These are phyloP conservation scores for Elachura formosa DNA, from an alignment of 2,113 vertebrate species.

Conservation along the genomic window DNA sequence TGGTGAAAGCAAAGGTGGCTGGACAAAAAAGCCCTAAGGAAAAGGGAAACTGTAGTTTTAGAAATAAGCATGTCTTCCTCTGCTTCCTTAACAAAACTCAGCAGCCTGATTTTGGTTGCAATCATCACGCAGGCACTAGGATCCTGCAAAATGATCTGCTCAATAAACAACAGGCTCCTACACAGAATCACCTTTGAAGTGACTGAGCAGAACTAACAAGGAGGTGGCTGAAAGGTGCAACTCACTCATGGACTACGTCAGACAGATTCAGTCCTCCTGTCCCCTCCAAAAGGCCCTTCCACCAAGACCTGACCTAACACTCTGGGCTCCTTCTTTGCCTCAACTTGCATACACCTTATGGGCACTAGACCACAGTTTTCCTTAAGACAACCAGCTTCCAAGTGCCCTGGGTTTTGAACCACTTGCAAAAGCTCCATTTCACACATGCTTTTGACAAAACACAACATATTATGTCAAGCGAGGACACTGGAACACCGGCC, in stretches of 20 bases:
- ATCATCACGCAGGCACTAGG: rapidly evolving
- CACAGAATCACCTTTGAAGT: neutral
- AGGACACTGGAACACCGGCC: rapidly evolving
- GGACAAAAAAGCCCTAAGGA: neutral
- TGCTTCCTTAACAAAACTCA: neutral
- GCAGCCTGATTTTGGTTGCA: neutral
- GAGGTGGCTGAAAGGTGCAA: neutral
- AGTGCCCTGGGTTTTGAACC: neutral
- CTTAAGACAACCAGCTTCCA: neutral
- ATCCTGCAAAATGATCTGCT: rapidly evolving
- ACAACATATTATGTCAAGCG: neutral
- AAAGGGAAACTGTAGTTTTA: neutral
- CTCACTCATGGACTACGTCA: neutral
- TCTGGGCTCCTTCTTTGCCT: neutral
- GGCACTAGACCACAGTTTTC: neutral
- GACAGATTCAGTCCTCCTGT: neutral
- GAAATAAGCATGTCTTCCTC: neutral
- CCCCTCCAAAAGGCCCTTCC: neutral
- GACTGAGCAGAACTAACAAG: neutral
- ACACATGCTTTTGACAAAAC: neutral
- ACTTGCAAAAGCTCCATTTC: neutral
- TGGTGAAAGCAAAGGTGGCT: neutral
- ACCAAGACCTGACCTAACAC: neutral
- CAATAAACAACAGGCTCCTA: neutral
- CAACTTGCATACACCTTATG: neutral